Percentiles rank a stretch among this genome's conserved stretches.
Conservation (phyloP, 2,888 invertebrate genomes). For the Drosophila nr. medialis region DNA sequence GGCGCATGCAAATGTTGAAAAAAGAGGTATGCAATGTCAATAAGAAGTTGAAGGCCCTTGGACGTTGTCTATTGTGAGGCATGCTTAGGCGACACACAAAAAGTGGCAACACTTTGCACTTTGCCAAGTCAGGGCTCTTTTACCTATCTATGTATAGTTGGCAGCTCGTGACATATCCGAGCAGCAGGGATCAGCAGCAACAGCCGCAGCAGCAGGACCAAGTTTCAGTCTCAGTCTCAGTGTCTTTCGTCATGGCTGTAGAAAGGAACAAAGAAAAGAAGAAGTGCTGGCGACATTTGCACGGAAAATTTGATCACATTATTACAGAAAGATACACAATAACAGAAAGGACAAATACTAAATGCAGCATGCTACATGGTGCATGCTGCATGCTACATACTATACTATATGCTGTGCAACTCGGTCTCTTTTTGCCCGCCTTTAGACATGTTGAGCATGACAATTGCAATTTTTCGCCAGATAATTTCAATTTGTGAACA, state of each 20-base stretch:
- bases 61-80: constrained; percentile 13
- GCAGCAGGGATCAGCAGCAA: not conserved
- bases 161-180: constrained; percentile 16
- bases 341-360: constrained; percentile 11
- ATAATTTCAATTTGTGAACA: constrained; percentile 65
- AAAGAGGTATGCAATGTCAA: constrained; percentile 18
- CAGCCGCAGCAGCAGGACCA: not conserved
- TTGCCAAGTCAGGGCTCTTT: not conserved
- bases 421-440: not conserved
- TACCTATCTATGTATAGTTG: not conserved
- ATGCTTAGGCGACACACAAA: constrained; percentile 49
- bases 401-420: no score
- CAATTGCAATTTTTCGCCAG: constrained; percentile 72
- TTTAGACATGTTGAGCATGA: constrained; percentile 57
- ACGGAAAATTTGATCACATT: constrained; percentile 68
- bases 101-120: constrained; percentile 58
- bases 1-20: constrained; percentile 46
- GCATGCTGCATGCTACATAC: not conserved
- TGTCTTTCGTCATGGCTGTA: constrained; percentile 27
- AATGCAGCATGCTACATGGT: not conserved
- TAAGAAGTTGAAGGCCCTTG: not conserved
- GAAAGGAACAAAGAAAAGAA: not conserved
- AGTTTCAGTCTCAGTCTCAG: not conserved
- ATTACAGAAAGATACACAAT: constrained; percentile 58
- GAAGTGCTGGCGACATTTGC: constrained; percentile 18